Base-by-base conservation (phyloP, 2,113 vertebrate species). In the Lathamus discolor region DNA sequence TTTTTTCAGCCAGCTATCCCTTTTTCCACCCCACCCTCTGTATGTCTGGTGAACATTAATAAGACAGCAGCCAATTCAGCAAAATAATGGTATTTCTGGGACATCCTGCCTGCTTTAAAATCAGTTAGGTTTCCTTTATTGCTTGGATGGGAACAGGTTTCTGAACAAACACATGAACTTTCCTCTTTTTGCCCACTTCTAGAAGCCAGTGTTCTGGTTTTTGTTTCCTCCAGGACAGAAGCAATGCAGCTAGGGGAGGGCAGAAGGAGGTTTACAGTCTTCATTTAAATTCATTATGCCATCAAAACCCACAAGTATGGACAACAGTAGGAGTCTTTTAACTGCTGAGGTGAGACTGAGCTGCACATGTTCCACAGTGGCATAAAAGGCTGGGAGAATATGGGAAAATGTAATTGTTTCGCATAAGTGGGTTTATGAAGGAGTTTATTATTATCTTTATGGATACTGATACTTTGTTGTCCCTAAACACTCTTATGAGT, bases 81-180 rank as follows among this genome's bases (percentile, higher is more conserved):
- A 80, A 89, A 94, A 79, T 88, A 90, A 88, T 94, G 49, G 93
- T 85, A 90, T 89, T 80, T 84, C 83, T 91, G 57, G 55, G 69
- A 79, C 29, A 51, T 82, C 67, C 49, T 69, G 54, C 84, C 59
- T 91, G 75, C 66, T 66, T 85, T 88, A 48, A 95, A 88, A 93
- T 69, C 48, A 64, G n/a, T 86, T 52, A 69, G 49, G n/a, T 48
- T 86, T 91, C 59, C 69, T 81, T 68, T 91, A 68, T 52, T 81
- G 17, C 61, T 76, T 68, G 78, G 46, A 39, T 55, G 69, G 63
- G 51, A 76, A 28, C 62, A 83, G 49, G 7, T 87, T 93, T 83
- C 74, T 95, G 63, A 92, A 62, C 46, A 87, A 95, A 82, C 35
- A 79, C 35, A 76, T 94, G 81, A 95, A 93, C 77, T 93, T 93